Evolutionary conservation across 2,113 vertebrate species (phyloP).

Genomic region (Pipra filicauda): DNA sequence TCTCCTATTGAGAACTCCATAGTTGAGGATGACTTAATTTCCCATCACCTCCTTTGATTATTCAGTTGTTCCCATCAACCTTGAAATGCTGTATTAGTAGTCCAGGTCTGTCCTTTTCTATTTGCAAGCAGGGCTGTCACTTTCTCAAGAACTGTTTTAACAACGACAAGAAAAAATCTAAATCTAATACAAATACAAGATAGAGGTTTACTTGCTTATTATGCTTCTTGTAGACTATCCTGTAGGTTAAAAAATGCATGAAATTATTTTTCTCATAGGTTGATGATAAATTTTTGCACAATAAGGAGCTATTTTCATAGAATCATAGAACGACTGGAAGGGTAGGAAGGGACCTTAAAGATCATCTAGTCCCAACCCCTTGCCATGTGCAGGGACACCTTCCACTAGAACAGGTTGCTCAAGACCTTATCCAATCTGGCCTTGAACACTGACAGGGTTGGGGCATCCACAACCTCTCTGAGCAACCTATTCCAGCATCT

Average conservation of each 20-base stretch:
- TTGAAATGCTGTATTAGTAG: background rate
- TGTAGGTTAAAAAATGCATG: background rate
- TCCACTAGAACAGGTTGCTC: background rate
- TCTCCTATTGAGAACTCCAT: background rate
- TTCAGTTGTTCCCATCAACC: background rate
- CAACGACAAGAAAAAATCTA: background rate
- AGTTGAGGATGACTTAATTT: background rate
- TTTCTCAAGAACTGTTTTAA: background rate
- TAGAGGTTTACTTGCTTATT: background rate
- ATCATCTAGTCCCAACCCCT: background rate
- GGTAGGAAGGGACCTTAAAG: background rate
- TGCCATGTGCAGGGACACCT: background rate
- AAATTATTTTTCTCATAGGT: background rate
- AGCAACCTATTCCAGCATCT: background rate
- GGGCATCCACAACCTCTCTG: background rate
- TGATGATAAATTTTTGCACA: accelerated
- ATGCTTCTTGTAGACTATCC: background rate
- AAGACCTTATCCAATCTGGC: background rate
- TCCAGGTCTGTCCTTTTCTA: background rate
- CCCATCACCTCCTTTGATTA: background rate
- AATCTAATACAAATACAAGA: background rate
- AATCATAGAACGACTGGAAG: background rate
- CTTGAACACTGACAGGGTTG: background rate
- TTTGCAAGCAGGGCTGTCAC: accelerated
- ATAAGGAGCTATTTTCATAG: background rate